Conservation (phyloP, 2,113 vertebrate species). For the Ameiurus melas region DNA sequence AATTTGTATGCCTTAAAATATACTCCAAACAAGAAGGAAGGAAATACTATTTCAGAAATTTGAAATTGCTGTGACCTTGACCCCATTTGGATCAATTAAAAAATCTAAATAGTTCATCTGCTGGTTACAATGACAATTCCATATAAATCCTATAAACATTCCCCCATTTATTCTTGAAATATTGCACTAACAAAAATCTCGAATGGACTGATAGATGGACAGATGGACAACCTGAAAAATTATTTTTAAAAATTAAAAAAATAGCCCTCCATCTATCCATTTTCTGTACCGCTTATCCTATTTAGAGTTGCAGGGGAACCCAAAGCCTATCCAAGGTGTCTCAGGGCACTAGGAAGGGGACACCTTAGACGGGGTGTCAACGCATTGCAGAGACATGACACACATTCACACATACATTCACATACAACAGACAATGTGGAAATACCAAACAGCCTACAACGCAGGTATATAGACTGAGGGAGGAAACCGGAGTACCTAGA, state of each 20-base stretch:
- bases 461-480: no score
- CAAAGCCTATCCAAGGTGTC: no score
- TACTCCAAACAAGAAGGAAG: not conserved
- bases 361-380: no score
- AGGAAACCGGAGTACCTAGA: no score
- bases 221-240: not conserved
- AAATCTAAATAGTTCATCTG: not conserved
- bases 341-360: no score
- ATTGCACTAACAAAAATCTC: not conserved
- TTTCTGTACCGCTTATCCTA: no score
- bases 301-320: no score
- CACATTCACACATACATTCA: no score
- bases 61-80: not conserved
- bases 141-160: not conserved
- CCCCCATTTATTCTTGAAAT: not conserved
- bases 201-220: not conserved
- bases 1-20: not conserved
- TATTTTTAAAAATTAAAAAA: not conserved
- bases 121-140: not conserved
- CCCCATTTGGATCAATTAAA: not conserved
- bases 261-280: no score
- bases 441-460: no score
- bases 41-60: not conserved
- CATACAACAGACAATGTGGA: no score
- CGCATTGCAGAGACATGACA: no score